Evolutionary conservation across 1,140 invertebrate genomes (phyloP), one percentile per base, ranked within the genome.

Genomic region (Centruroides vittatus): DNA sequence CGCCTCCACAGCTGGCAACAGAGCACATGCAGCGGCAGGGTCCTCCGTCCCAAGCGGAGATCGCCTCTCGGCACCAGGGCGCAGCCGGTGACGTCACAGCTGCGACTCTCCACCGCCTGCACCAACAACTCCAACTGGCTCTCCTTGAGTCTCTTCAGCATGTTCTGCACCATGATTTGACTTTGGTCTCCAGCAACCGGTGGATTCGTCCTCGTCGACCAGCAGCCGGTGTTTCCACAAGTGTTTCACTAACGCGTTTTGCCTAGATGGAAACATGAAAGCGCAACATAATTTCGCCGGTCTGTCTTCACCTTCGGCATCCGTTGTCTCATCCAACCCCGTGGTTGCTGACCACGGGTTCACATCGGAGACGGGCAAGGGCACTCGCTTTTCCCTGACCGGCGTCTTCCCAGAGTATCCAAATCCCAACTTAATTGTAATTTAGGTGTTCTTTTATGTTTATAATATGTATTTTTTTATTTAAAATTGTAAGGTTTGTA

Each of bases 1-100:
- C 92, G 98, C 64, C 94, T 86, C 91, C 93, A 98, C 70, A 98
- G 77, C 63, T 90, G 84, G 75, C 93, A 95, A 72, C 93, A 93
- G 68, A 93, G 89, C 57, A 97, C 92, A 80, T 98, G 93, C 61
- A 93, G 93, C 68, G 34, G 34, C 1, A 48, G 11, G 9, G 59
- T 57, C 13, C 64, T 61, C 63, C 69, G 61, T 58, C 70, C 71
- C 23, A 71, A 58, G 11, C 66, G 61, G 58, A 71, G 60, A 13
- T 72, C 71, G 35, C 72, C 73, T 54, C 77, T 76, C 11, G 78
- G 75, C 47, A 86, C 72, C 46, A 84, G 73, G n/a, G 87, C 80
- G 74, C 85, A 88, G 53, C 78, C 72, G 50, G 79, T 72, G 48
- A 77, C 65, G 64, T 81, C 77, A 47, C 78, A 76, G 35, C 81